Percentiles rank a stretch among this genome's conserved stretches.
phyloP scores from a whole-genome alignment of 2,888 invertebrate genomes.

The Cryptus viduatorius region DNA sequence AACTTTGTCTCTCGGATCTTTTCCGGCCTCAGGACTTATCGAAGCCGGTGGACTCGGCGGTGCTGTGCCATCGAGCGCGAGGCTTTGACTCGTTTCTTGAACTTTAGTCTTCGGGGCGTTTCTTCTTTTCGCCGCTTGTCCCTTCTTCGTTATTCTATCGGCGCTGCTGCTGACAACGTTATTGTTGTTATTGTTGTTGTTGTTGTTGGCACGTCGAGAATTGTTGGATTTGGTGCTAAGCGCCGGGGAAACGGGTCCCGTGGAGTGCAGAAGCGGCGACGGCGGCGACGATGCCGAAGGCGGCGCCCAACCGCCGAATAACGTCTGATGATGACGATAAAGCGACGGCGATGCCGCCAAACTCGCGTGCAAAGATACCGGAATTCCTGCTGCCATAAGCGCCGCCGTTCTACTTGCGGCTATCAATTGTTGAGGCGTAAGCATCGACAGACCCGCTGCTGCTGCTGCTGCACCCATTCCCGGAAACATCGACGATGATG shows the following conservation, averaged over 20 bases:
- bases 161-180: slow-evolving; percentile 85
- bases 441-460: slow-evolving; percentile 86
- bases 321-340: slow-evolving; percentile 88
- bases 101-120: slow-evolving; percentile 85
- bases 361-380: slow-evolving; percentile 86
- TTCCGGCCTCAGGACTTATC: slow-evolving; percentile 81
- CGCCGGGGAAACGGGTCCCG: slow-evolving; percentile 81
- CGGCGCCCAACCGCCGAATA: slow-evolving; percentile 86
- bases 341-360: slow-evolving; percentile 87
- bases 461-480: slow-evolving; percentile 84
- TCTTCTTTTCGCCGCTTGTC: slow-evolving; percentile 85
- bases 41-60: slow-evolving; percentile 86
- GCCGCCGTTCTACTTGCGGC: slow-evolving; percentile 85
- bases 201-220: slow-evolving; percentile 79
- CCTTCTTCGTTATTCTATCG: slow-evolving; percentile 80
- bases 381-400: slow-evolving; percentile 86
- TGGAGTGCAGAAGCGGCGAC: slow-evolving; percentile 84
- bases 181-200: slow-evolving; percentile 83
- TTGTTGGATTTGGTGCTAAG: slow-evolving; percentile 83
- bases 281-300: slow-evolving; percentile 86
- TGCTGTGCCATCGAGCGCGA: slow-evolving; percentile 81
- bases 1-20: slow-evolving; percentile 89
- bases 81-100: slow-evolving; percentile 71
- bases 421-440: slow-evolving; percentile 86
- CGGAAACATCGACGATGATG: slow-evolving; percentile 84